These are phyloP conservation scores for Anguilla megastoma DNA, from an alignment of 2,797 vertebrate genomes.

Conservation along the genomic window DNA sequence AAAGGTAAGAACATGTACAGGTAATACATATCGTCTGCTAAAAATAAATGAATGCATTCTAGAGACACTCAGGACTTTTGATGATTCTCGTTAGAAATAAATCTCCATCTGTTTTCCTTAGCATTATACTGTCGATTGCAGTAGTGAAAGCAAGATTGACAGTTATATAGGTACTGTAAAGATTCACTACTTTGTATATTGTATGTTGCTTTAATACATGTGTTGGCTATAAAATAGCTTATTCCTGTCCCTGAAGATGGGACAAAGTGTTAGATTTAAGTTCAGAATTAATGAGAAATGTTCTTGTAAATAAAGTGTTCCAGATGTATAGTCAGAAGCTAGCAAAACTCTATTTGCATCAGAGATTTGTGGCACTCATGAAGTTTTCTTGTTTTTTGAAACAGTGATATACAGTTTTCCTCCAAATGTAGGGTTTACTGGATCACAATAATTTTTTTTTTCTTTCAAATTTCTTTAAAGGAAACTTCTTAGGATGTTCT, in stretches of 20 bases:
- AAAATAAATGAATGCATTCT: not conserved
- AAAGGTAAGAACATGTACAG: not conserved
- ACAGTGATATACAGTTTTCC: not conserved
- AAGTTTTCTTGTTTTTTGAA: conserved; percentile 2
- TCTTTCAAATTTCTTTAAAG: not conserved
- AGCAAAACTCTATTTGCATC: not conserved
- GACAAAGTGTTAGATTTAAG: not conserved
- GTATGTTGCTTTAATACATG: not conserved
- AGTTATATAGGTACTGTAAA: not conserved
- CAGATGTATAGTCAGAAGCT: not conserved
- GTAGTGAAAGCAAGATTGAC: not conserved
- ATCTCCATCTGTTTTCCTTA: not conserved
- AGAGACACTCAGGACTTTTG: not conserved
- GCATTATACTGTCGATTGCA: not conserved
- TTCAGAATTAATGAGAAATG: not conserved
- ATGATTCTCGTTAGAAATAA: not conserved
- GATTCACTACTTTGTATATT: not conserved
- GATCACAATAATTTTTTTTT: not conserved
- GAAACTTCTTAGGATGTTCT: not conserved
- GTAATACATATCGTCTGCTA: not conserved
- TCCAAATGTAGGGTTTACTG: not conserved
- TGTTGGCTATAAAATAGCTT: not conserved
- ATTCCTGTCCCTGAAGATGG: not conserved
- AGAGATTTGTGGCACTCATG: not conserved
- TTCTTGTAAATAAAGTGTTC: conserved; percentile 9